Conservation (phyloP, 2,113 vertebrate genomes). For the Macrotus californicus region DNA sequence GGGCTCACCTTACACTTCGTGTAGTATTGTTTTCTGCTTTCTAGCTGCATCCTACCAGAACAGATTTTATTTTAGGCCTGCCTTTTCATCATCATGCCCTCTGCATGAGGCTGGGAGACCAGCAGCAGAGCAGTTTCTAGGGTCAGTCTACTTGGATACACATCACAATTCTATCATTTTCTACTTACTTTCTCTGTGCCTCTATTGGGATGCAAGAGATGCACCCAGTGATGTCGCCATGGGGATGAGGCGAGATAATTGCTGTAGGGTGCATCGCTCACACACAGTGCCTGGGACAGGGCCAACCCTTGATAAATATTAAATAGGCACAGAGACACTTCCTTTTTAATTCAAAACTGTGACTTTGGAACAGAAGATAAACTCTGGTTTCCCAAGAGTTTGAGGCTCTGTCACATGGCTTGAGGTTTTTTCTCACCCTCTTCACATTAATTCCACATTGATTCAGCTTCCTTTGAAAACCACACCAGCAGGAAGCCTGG, state of each 20-base stretch:
- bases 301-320: neutral
- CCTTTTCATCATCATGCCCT: neutral
- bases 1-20: neutral
- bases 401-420: neutral
- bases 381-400: neutral
- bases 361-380: neutral
- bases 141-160: neutral
- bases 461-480: neutral
- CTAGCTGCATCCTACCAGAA: neutral
- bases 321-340: neutral
- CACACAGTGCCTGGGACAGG: neutral
- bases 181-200: neutral
- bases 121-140: neutral
- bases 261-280: neutral
- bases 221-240: neutral
- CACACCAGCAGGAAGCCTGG: neutral
- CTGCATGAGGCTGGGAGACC: neutral
- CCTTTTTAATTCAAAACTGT: slow-evolving; percentile 13
- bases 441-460: neutral
- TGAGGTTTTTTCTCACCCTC: neutral
- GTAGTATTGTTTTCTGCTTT: neutral
- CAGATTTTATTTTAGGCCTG: neutral
- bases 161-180: neutral
- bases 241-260: neutral
- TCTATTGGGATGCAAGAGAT: neutral